Evolutionary conservation across 2,888 invertebrate genomes (phyloP), one percentile per base, ranked within the genome.

Genomic region (Diabrotica balteata): DNA sequence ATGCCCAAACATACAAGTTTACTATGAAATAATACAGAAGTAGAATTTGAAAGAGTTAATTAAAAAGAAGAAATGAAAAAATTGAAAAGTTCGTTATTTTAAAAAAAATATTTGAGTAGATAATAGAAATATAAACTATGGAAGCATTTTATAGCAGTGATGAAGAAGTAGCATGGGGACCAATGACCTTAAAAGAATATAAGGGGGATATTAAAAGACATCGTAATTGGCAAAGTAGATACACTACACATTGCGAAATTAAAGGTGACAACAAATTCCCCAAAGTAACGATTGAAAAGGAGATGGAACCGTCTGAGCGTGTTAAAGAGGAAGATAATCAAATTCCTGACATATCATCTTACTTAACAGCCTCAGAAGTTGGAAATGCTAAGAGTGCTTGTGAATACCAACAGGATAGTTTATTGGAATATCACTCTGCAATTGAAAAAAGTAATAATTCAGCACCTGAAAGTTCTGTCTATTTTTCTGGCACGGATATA

Each of bases 151-250:
- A 67, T 9, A 59, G 60, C 51, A 67, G 69, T 32, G 69, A 71
- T 7, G 71, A 71, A 51, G 71, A 67, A 55, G 55, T 71, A 2
- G 66, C 67, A n/a, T 71, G 65, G 59, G 71, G 71, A 2, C 69
- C 67, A n/a, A 11, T 67, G 10, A 67, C 69, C 8, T 57, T 69
- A 46, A 59, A 57, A 57, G 71, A 71, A 59, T 66, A 67, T 32
- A 71, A 69, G 51, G 51, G 49, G 2, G 67, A 68, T 43, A 59
- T 68, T 51, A 67, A 67, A 49, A 58, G 64, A 59, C 55, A 43
- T 0, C 44, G 10, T 42, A 10, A 55, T 17, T 54, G 59, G 8
- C 59, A 67, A 53, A 57, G 63, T 47, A 67, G 70, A 47, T 66
- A 70, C 44, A 68, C 71, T 46, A 42, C 55, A 58, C 43, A 49